Conservation (phyloP, 2,888 invertebrate species). For the Neoitamus cyanurus region DNA sequence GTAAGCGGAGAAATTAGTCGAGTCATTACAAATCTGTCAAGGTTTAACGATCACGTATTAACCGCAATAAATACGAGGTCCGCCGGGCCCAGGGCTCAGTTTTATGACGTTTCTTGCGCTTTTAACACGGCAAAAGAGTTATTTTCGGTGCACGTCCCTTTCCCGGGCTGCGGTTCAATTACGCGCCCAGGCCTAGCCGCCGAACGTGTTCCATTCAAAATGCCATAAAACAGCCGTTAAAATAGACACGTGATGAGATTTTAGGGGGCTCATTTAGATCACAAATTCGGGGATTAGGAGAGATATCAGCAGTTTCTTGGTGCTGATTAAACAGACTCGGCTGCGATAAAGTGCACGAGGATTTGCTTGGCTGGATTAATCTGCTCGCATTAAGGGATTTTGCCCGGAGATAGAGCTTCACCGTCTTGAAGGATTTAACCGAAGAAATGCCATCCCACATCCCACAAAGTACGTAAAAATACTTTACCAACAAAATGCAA, state of each 20-base stretch:
- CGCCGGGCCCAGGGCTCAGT: background rate
- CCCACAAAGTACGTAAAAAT: background rate
- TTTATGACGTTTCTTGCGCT: conserved; percentile 40
- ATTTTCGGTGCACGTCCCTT: conserved; percentile 32
- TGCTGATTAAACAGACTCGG: conserved; percentile 7
- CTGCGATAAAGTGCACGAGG: conserved; percentile 1
- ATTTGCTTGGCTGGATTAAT: background rate
- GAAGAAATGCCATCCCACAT: background rate
- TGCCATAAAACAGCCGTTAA: conserved; percentile 37
- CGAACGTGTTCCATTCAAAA: conserved; percentile 45
- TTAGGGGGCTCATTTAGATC: conserved; percentile 13
- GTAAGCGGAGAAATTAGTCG: conserved; percentile 28
- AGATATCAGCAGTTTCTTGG: conserved; percentile 26
- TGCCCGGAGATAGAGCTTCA: background rate
- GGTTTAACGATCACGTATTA: conserved; percentile 46
- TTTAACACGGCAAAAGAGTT: conserved; percentile 38
- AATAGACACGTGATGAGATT: conserved; percentile 38
- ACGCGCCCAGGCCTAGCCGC: background rate
- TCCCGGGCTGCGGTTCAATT: background rate
- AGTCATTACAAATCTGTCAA: conserved; percentile 44
- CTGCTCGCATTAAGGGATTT: background rate
- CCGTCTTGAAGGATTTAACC: background rate
- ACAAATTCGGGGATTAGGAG: background rate
- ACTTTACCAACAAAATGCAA: background rate
- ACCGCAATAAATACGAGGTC: conserved; percentile 41